Evolutionary conservation across 2,113 vertebrate genomes (phyloP), one percentile per base, ranked within the genome.

Genomic region (Brachyhypopomus gauderio): DNA sequence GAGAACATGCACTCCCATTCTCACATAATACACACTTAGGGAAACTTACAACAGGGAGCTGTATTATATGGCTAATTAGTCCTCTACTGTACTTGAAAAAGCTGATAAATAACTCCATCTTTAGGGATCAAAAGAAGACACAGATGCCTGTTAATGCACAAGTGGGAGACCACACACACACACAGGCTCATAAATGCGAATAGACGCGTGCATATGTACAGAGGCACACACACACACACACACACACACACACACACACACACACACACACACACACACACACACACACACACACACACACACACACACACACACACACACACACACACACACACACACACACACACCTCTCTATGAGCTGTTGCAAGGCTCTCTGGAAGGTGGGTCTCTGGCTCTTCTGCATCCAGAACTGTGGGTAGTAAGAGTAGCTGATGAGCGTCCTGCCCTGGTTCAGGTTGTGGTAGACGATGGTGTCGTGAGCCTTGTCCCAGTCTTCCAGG

Each of bases 381-480:
- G 94, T 96, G 0, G 97, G 96, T 75, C 96, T 93, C 81, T 87
- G 80, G 5, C 77, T 89, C 82, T 87, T 85, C 9, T 89, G 93
- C 86, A 97, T 89, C 97, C 97, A 99, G 90, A 99, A 99, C 87
- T 95, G 96, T 1, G 97, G 97, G 34, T 98, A 99, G 77, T 99
- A 99, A 0, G 95, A 97, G 87, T 97, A 99, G 84, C 96, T 94
- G 87, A 96, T 90, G 38, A 90, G 91, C 3, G 95, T 97, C 75
- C 89, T 94, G 1, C 95, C 94, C 5, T 90, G 86, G 6, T 99
- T 98, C 89, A 99, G 90, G 76, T 97, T 92, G 74, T 89, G 83
- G 81, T 97, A 97, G 75, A 93, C 83, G 86, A 96, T 95, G 72
- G 92, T 90, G 78, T 95, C 90, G 16, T 99, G 97, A 55, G 94